These are phyloP conservation scores for Acanthis flammea DNA, from an alignment of 2,797 vertebrate species.

Conservation along the genomic window DNA sequence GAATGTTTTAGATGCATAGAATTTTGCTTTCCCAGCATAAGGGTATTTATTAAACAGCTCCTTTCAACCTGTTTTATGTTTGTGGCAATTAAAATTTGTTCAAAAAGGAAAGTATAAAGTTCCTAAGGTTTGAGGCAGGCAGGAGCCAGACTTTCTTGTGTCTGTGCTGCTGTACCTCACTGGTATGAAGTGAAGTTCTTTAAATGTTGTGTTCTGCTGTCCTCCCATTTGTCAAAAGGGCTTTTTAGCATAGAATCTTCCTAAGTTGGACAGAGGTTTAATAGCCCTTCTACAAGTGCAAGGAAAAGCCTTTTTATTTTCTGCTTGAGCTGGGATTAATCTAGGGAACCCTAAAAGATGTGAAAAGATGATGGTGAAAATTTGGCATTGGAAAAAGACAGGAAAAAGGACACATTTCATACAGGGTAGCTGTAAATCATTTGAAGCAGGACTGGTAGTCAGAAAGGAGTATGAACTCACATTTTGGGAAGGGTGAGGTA, in stretches of 20 bases:
- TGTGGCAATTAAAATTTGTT: not conserved
- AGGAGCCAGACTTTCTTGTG: not conserved
- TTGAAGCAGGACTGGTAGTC: not conserved
- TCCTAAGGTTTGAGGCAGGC: not conserved
- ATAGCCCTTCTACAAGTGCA: not conserved
- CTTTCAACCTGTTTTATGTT: not conserved
- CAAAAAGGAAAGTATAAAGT: not conserved
- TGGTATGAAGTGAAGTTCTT: not conserved
- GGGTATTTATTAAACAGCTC: not conserved
- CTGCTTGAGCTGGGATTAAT: not conserved
- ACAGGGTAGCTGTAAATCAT: not conserved
- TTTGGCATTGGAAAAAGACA: not conserved
- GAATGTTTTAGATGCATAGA: not conserved
- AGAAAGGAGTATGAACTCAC: constrained; percentile 15
- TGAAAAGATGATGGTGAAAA: not conserved
- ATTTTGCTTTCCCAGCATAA: not conserved
- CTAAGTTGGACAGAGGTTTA: not conserved
- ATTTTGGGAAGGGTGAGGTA: constrained; percentile 48
- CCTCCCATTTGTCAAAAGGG: not conserved
- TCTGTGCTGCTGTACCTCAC: not conserved
- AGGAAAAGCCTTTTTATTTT: not conserved
- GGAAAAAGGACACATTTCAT: not conserved
- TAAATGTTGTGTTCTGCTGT: not conserved
- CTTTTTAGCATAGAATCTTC: not conserved
- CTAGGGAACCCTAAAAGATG: not conserved